phyloP scores from a whole-genome alignment of 2,888 invertebrate species.

The Seira musarum region DNA sequence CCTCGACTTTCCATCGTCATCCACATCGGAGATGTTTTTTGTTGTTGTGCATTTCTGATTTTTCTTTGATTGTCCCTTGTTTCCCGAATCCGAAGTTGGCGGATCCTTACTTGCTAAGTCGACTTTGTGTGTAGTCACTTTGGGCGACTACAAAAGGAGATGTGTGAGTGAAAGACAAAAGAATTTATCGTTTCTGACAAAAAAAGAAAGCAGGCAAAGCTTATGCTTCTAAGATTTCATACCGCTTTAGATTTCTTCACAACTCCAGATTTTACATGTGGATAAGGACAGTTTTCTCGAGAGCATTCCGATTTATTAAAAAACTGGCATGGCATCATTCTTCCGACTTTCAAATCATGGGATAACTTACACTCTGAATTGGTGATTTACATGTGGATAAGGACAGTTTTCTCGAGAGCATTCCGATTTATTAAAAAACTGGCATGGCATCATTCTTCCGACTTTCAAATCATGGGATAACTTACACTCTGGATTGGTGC shows the following conservation, averaged over 20 bases:
- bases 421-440: conserved; percentile 55
- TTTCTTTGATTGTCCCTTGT: not conserved
- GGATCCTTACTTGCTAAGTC: too few species aligned
- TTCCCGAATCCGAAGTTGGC: too few species aligned
- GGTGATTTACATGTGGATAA: conserved; percentile 56
- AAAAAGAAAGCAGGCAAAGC: too few species aligned
- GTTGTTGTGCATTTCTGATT: not conserved
- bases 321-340: conserved; percentile 59
- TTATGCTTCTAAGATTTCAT: too few species aligned
- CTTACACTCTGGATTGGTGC: conserved; percentile 44
- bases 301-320: conserved; percentile 53
- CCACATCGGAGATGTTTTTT: not conserved
- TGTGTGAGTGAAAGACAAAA: too few species aligned
- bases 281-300: conserved; percentile 54
- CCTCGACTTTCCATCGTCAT: conserved; percentile 35
- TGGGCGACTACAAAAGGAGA: too few species aligned
- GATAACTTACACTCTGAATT: too few species aligned
- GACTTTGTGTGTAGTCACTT: too few species aligned
- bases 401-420: conserved; percentile 56
- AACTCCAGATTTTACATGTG: conserved; percentile 39
- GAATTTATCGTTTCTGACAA: too few species aligned
- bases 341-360: conserved; percentile 52
- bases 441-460: conserved; percentile 57
- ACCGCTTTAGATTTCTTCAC: conserved; percentile 38
- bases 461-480: conserved; percentile 55